Evolutionary conservation across 2,888 invertebrate species (phyloP).

Genomic region (Lycocerus yunnanus): DNA sequence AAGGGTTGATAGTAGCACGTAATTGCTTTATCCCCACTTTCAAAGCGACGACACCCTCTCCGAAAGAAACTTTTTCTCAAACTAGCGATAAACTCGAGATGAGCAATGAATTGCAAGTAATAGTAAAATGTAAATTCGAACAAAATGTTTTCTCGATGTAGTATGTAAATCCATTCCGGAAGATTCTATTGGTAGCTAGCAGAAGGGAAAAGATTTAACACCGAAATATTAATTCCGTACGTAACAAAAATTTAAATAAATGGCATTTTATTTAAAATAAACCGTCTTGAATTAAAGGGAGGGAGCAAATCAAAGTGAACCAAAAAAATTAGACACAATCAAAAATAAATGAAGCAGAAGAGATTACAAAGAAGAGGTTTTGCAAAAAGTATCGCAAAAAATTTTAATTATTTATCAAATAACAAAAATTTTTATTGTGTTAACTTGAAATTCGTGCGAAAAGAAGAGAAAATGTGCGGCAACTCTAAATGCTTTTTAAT

Average conservation of each 20-base stretch:
- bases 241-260: background rate
- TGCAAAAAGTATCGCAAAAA: background rate
- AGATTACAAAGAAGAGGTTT: background rate
- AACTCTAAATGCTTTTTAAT: background rate
- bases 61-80: background rate
- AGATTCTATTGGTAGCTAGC: background rate
- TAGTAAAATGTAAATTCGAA: background rate
- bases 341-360: background rate
- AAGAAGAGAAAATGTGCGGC: background rate
- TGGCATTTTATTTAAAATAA: background rate
- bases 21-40: background rate
- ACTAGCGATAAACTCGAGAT: background rate
- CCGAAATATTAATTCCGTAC: background rate
- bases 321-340: background rate
- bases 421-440: background rate
- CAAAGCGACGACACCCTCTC: background rate
- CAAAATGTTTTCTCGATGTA: background rate
- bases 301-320: background rate
- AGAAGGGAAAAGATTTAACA: background rate
- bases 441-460: background rate
- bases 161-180: background rate
- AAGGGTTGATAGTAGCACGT: background rate
- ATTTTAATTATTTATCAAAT: background rate
- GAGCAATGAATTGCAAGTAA: background rate
- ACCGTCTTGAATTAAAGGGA: background rate